A percentile compares a stretch with the other conserved stretches of the same genome.
phyloP scores from a whole-genome alignment of 1,140 invertebrate species.

The Drosophila willistoni region DNA sequence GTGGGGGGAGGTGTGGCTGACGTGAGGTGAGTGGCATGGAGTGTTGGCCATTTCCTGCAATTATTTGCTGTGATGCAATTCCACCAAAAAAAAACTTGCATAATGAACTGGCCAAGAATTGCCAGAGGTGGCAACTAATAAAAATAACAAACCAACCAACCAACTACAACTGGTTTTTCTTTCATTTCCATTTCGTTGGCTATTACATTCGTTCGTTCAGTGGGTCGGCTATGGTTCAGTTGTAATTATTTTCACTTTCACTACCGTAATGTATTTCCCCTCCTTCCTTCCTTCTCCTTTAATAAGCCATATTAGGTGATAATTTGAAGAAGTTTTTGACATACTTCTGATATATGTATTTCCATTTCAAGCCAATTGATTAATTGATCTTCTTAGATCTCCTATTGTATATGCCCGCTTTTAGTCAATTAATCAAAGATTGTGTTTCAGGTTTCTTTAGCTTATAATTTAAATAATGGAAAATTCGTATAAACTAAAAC shows the following conservation, averaged over 20 bases:
- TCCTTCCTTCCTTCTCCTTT: not conserved
- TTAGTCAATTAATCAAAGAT: not conserved
- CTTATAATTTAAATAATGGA: constrained; percentile 74
- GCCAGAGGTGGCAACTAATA: constrained; percentile 42
- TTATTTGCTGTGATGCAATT: constrained; percentile 67
- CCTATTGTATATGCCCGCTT: too few species aligned
- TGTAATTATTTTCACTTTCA: constrained; percentile 66
- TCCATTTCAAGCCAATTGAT: too few species aligned
- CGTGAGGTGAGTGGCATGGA: constrained; percentile 21
- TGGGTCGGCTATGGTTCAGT: constrained; percentile 41
- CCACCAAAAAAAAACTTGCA: constrained; percentile 52
- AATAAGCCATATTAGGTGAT: not conserved
- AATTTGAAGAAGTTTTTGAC: not conserved
- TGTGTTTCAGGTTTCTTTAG: constrained; percentile 70
- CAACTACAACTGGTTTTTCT: constrained; percentile 64
- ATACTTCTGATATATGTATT: too few species aligned
- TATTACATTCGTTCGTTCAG: constrained; percentile 36
- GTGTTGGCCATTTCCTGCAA: constrained; percentile 62
- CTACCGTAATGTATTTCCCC: constrained; percentile 1
- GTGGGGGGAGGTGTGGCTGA: not conserved
- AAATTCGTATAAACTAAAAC: constrained; percentile 68
- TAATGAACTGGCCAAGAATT: constrained; percentile 77
- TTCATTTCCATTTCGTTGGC: constrained; percentile 53
- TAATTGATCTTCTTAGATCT: too few species aligned
- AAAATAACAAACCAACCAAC: constrained; percentile 20